Evolutionary conservation across 2,888 invertebrate species (phyloP), one percentile per base, ranked within the genome.

Genomic region (Perizoma flavofasciatum): DNA sequence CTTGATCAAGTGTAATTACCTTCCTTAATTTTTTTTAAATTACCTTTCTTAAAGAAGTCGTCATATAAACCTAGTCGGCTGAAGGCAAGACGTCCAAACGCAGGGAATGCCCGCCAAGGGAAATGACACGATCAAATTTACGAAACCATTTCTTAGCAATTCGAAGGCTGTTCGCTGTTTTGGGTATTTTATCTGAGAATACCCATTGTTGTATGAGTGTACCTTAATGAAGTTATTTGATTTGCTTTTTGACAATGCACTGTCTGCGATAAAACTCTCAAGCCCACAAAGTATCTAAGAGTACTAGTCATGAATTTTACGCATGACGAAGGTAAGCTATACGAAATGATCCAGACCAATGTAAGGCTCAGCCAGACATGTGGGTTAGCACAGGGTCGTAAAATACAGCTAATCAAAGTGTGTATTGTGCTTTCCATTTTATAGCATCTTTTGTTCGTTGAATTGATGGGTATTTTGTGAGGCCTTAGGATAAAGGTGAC

Each of bases 101-200:
- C 72, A 72, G 71, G 62, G 74, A 77, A 77, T 73, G 77, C 65
- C 64, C 72, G 67, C 62, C 67, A 63, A 66, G 72, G 81, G 81
- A 83, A 85, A 81, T 82, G 81, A 81, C 79, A 74, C 67, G 76
- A 75, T 71, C 69, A 73, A 81, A 79, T 79, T 79, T 81, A 77
- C 75, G 75, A 73, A 76, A 76, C 69, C 72, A 71, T 68, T 71
- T 72, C 68, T 65, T 68, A 71, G 71, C 74, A 77, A 74, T 77
- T 76, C 73, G 69, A 72, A 66, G 74, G 67, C 71, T 72, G 73
- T 78, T 77, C 74, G 67, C 71, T 72, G 73, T 78, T 77, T 74
- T 65, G 70, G 68, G 72, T 75, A 72, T 74, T 74, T 76, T 72
- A 70, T 71, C 59, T 59, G 63, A 62, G 61, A 68, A 63, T 62